Evolutionary conservation across 1,140 invertebrate genomes (phyloP), one percentile per base, ranked within the genome.

Genomic region (Drosophila subpulchrella): DNA sequence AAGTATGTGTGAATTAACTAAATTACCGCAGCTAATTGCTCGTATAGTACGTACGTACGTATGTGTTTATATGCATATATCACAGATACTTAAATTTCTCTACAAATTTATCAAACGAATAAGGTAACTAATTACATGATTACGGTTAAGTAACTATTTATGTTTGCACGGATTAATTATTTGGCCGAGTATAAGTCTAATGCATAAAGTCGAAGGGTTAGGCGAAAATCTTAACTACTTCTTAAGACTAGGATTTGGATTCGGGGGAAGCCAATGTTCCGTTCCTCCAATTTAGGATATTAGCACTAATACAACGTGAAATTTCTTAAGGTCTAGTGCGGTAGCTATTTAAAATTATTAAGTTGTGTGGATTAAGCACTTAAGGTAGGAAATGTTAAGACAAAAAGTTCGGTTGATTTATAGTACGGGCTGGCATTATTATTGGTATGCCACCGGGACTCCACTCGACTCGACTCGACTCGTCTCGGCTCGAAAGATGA

Each of bases 81-180:
- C 82, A 86, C 82, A 85, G 78, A 86, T 86, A 86, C 68, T 71
- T 58, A 70, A 71, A 71, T 50, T 71, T 48, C 51, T 55, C 68
- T 71, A 71, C 68, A 71, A 58, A 50, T 71, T 30, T 42, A 50
- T 71, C 36, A 71, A 71, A 71, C 68, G 51, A 68, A 36, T 58
- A 24, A 42, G 34, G 39, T 70, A 13, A 24, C 51, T 68, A 66
- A 66, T 68, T 67, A 68, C 61, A 68, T 24, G 15, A 15, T 57
- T 48, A 67, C 8, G 34, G 30, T 71, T 57, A 57, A 30, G 42
- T 76, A 55, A 70, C 41, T 71, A 70, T 70, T 55, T 20, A 46
- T 27, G 61, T 65, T 56, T 56, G 58, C 62, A 56, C 61, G 55
- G 59, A 50, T 56, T 74, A 48, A 57, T 42, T 75, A 75, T 63